A percentile compares a stretch with the other conserved stretches of the same genome.
Evolutionary conservation across 2,113 vertebrate species (phyloP).

Genomic region (Hepsetus odoe): DNA sequence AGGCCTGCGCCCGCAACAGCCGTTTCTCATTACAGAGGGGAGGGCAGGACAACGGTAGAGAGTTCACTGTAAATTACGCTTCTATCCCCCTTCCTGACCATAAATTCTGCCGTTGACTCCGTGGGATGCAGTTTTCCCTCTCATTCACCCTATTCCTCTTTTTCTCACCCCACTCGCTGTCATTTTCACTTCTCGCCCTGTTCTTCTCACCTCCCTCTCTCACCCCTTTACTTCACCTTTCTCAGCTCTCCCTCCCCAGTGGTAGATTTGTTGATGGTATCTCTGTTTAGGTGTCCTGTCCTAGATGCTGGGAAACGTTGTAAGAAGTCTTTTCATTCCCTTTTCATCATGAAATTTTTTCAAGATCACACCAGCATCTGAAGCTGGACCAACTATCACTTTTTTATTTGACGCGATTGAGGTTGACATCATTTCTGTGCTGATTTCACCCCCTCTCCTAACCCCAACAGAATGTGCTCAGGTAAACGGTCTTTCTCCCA

Average conservation of each 20-base stretch:
- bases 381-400: neutral
- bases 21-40: conserved; percentile 78
- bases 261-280: neutral
- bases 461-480: neutral
- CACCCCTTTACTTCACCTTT: conserved; percentile 35
- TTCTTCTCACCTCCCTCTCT: conserved; percentile 18
- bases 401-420: neutral
- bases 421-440: neutral
- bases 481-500: neutral
- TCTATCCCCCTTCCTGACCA: conserved; percentile 75
- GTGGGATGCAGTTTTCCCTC: conserved; percentile 63
- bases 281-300: neutral
- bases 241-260: neutral
- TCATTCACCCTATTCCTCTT: conserved; percentile 54
- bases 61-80: conserved; percentile 75
- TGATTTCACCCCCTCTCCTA: neutral
- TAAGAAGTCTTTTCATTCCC: no score
- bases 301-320: neutral
- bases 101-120: conserved; percentile 73
- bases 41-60: conserved; percentile 73
- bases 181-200: conserved; percentile 51
- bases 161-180: conserved; percentile 42
- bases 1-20: conserved; percentile 69
- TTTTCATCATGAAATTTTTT: neutral
- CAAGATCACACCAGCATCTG: neutral